A percentile compares a stretch with the other conserved stretches of the same genome.
Evolutionary conservation across 1,140 invertebrate genomes (phyloP).

Genomic region (Wasmannia auropunctata): DNA sequence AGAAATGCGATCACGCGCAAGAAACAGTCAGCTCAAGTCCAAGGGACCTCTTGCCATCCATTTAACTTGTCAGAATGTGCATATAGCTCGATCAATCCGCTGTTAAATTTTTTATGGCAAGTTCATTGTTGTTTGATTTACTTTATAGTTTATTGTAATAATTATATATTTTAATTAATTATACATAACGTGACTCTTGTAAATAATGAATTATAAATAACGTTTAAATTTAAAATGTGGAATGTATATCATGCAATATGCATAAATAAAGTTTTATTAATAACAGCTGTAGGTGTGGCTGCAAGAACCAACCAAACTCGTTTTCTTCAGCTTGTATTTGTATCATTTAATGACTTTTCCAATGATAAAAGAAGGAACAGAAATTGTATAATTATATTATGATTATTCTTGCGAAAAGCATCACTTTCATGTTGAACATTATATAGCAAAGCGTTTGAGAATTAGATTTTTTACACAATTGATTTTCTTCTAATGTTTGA

Average conservation of each 20-base stretch:
- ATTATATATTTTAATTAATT: slow-evolving; percentile 80
- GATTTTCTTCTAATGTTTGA: not conserved
- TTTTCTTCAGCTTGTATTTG: not conserved
- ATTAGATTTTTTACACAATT: not conserved
- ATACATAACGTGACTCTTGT: slow-evolving; percentile 73
- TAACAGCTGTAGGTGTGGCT: slow-evolving; percentile 40
- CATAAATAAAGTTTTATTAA: slow-evolving; percentile 78
- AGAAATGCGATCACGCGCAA: slow-evolving; percentile 62
- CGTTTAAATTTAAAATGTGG: slow-evolving; percentile 72
- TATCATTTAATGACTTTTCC: not conserved
- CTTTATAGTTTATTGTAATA: slow-evolving; percentile 83
- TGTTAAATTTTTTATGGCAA: slow-evolving; percentile 67
- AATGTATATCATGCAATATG: slow-evolving; percentile 72
- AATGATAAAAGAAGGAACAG: not conserved
- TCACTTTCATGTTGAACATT: not conserved
- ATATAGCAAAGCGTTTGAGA: not conserved
- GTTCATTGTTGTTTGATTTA: slow-evolving; percentile 82
- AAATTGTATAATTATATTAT: not conserved
- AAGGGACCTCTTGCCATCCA: slow-evolving; percentile 77
- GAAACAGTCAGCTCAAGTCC: slow-evolving; percentile 70
- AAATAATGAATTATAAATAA: slow-evolving; percentile 80
- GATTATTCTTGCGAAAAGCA: not conserved
- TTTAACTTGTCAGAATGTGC: slow-evolving; percentile 64
- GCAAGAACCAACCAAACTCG: slow-evolving; percentile 8
- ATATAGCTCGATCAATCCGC: slow-evolving; percentile 64